Base-by-base conservation (phyloP, 1,140 invertebrate species). In the Zaprionus vittiger region DNA sequence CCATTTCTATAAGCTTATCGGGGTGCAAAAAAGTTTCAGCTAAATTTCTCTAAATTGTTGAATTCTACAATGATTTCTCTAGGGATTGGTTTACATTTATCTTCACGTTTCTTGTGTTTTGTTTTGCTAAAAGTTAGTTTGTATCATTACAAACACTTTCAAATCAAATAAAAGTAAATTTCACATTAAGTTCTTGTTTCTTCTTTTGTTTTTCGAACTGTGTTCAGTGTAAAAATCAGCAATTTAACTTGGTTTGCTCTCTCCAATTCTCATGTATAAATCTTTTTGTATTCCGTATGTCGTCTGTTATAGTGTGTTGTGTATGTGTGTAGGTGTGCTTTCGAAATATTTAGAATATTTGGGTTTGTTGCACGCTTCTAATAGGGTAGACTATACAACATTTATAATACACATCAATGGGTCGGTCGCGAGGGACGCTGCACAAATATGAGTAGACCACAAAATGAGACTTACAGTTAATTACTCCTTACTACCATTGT, bases 161-260 rank as follows among this genome's bases (percentile, higher is more conserved):
- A 55, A 34, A 34, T 34, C 31, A 60, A 79, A 22, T 78, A 76
- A 24, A 34, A 56, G 4, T 24, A 4, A n/a, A 56, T 34, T 68
- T 60, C 41, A 61, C 41, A 63, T 62, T 49, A 81, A 59, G 41
- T 66, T 62, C 34, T 56, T 24, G 20, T 34, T 41, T 44, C 31
- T 31, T 73, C 5, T 17, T 17, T 9, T 2, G 14, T 76, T 66
- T 70, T 72, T 83, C 55, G 80, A 86, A 86, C 81, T 89, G 56
- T 28, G 83, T 86, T 86, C 83, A 26, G 80, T 86, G 84, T 87
- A 89, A 87, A 89, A 89, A 84, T 87, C 83, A 87, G 83, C 83
- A 87, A 87, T 74, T 82, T 79, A 56, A 70, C 78, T 80, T 80
- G 56, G 54, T 83, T 84, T 76, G 49, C 73, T 80, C 44, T 87